Evolutionary conservation across 2,888 invertebrate species (phyloP), one percentile per base, ranked within the genome.

Genomic region (Emesis castigata): DNA sequence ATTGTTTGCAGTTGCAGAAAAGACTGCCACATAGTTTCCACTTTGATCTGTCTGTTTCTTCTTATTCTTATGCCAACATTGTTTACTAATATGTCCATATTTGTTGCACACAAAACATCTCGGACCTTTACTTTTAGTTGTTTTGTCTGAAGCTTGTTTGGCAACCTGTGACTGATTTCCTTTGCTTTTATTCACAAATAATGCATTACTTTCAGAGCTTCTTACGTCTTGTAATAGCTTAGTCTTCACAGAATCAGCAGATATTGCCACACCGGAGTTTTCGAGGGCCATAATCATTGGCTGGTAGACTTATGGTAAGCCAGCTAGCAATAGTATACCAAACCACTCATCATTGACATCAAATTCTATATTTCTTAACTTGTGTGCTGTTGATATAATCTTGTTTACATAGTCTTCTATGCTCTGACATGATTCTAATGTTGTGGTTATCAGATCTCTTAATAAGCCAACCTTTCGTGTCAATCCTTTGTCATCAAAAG

Each of bases 181-280:
- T 64, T 64, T 64, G 29, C n/a, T 22, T 29, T 16, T 72, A 6
- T 72, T 77, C 44, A 75, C 73, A 53, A 39, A 77, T 14, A 81
- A 73, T 3, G 76, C 79, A 69, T 68, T 20, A 9, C 29, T 73
- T 2, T 74, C 69, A 2, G 79, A 73, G 9, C 26, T 22, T 73
- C 70, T 66, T 7, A 81, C 81, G 53, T 84, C 81, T 68, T 81
- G 81, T 8, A 84, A 16, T 3, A 81, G 68, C 65, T 82, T 82
- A 64, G 64, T 64, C 16, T 64, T 64, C 11, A 64, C 31, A 64
- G 64, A 26, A 31, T 64, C 64, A 64, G n/a, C n/a, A n/a, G n/a
- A n/a, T n/a, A n/a, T n/a, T n/a, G n/a, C n/a, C n/a, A n/a, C n/a
- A n/a, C n/a, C n/a, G n/a, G n/a, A n/a, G n/a, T n/a, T n/a, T n/a